phyloP scores from a whole-genome alignment of 2,888 invertebrate species.

The Liposcelis brunnea region DNA sequence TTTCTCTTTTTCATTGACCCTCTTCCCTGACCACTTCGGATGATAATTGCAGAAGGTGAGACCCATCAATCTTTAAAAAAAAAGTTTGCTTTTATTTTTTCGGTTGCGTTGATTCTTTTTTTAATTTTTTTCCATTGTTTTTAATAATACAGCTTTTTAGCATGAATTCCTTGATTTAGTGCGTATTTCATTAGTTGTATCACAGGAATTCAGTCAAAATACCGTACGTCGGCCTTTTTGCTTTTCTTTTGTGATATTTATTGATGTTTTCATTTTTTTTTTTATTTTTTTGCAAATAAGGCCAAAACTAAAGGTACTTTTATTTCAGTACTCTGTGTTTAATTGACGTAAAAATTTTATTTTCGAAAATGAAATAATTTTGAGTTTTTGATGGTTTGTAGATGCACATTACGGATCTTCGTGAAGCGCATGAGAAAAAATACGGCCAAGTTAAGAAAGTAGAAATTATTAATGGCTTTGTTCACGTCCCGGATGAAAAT shows the following conservation, averaged over 20 bases:
- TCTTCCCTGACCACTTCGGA: not conserved
- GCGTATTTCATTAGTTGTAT: too few species aligned
- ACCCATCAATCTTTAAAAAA: not conserved
- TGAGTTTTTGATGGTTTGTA: slow-evolving; percentile 28
- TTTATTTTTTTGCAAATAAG: not conserved
- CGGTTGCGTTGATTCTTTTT: slow-evolving; percentile 6
- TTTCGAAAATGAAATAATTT: too few species aligned
- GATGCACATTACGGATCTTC: slow-evolving; percentile 67
- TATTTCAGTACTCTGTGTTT: slow-evolving; percentile 9
- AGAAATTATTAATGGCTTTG: slow-evolving; percentile 23
- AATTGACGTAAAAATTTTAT: too few species aligned
- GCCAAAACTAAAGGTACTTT: not conserved
- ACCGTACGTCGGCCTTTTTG: too few species aligned
- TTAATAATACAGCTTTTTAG: not conserved
- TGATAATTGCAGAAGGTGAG: not conserved
- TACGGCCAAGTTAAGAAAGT: slow-evolving; percentile 22
- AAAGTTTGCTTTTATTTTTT: not conserved
- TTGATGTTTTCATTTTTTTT: too few species aligned
- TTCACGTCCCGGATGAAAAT: slow-evolving; percentile 17
- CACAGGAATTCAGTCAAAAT: too few species aligned
- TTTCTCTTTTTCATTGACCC: slow-evolving; percentile 8
- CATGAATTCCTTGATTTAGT: too few species aligned
- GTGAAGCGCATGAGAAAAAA: slow-evolving; percentile 39
- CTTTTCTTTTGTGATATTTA: too few species aligned
- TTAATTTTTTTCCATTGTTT: not conserved